Percentiles rank a stretch among this genome's conserved stretches.
Evolutionary conservation across 2,113 vertebrate species (phyloP).

Genomic region (Podarcis muralis): DNA sequence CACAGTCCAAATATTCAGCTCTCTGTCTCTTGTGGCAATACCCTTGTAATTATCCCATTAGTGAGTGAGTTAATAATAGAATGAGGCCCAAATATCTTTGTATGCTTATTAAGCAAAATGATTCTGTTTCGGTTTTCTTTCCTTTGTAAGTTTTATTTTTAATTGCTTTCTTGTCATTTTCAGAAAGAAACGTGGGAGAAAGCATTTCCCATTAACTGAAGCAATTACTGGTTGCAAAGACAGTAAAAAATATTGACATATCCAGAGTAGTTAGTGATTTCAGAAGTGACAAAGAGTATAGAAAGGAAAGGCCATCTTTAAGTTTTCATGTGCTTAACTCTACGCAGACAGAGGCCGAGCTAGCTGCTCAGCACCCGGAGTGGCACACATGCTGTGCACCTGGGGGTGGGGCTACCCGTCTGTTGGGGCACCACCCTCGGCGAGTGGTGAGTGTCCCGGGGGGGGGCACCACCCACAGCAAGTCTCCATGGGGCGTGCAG

Average conservation of each 20-base stretch:
- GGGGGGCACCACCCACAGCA: too few relatives aligned
- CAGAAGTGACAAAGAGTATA: background rate
- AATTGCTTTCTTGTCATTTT: slow-evolving; percentile 49
- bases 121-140: slow-evolving; percentile 59
- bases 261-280: slow-evolving; percentile 18
- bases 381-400: too few relatives aligned
- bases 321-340: background rate
- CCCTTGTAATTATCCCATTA: background rate
- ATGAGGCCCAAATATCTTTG: slow-evolving; percentile 19
- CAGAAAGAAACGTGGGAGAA: slow-evolving; percentile 48
- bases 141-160: slow-evolving; percentile 39
- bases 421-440: too few relatives aligned
- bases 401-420: too few relatives aligned
- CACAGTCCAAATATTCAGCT: background rate
- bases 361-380: background rate
- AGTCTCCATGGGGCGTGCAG: too few relatives aligned
- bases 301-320: background rate
- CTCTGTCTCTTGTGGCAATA: background rate
- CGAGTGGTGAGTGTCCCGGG: too few relatives aligned
- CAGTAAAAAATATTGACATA: slow-evolving; percentile 18
- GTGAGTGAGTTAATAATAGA: background rate
- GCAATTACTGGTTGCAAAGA: slow-evolving; percentile 46
- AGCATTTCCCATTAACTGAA: slow-evolving; percentile 55
- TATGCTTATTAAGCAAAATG: background rate
- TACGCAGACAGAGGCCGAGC: background rate